Evolutionary conservation across 1,140 invertebrate species (phyloP).

Genomic region (Drosophila malerkotliana): DNA sequence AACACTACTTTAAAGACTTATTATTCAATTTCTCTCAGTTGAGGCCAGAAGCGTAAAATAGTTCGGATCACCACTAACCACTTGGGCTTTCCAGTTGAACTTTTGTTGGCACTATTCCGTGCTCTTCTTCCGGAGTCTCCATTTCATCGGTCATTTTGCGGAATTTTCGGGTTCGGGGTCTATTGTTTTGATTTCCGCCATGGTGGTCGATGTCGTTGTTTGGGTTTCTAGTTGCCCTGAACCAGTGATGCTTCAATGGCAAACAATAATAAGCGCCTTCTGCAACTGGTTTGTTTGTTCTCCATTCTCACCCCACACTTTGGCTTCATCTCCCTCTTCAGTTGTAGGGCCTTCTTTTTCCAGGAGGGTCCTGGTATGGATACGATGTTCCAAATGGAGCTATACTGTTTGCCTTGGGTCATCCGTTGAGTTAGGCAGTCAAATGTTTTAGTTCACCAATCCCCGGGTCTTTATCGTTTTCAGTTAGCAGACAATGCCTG

Average conservation of each 20-base stretch:
- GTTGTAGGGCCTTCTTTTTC: slow-evolving; percentile 7
- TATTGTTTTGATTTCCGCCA: slow-evolving; percentile 72
- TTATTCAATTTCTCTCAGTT: neutral
- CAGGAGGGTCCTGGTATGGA: slow-evolving; percentile 10
- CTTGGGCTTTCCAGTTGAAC: slow-evolving; percentile 27
- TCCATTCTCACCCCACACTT: slow-evolving; percentile 12
- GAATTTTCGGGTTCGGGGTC: slow-evolving; percentile 43
- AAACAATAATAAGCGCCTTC: slow-evolving; percentile 72
- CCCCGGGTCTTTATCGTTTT: slow-evolving; percentile 13
- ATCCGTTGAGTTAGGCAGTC: slow-evolving; percentile 64
- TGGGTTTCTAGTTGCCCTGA: slow-evolving; percentile 13
- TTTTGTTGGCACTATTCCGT: slow-evolving; percentile 37
- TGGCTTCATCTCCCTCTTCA: neutral
- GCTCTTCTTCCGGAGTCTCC: neutral
- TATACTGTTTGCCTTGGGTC: slow-evolving; percentile 53
- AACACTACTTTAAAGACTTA: too few relatives aligned
- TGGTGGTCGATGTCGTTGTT: slow-evolving; percentile 45
- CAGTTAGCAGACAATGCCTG: slow-evolving; percentile 24
- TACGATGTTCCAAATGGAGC: slow-evolving; percentile 51
- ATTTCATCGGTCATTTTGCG: slow-evolving; percentile 19
- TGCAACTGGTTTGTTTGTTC: slow-evolving; percentile 58
- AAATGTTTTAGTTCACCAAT: slow-evolving; percentile 43
- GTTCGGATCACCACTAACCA: slow-evolving; percentile 21
- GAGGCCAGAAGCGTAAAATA: slow-evolving; percentile 4
- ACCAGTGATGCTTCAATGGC: slow-evolving; percentile 58